Conservation (phyloP, 2,888 invertebrate genomes). For the Tetragonisca angustula region DNA sequence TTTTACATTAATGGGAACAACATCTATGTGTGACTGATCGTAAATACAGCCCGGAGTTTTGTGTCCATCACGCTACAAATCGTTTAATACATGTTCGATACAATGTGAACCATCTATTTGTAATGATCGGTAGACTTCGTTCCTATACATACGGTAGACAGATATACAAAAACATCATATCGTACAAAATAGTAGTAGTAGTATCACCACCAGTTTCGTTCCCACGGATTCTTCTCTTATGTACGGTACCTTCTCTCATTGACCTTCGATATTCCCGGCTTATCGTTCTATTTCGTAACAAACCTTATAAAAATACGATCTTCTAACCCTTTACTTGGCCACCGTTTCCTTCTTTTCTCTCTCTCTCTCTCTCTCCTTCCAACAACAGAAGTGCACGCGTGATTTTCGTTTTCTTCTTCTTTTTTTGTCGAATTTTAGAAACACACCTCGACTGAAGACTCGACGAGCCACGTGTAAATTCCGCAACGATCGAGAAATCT, state of each 20-base stretch:
- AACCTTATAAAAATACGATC: slow-evolving; percentile 35
- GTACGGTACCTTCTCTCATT: slow-evolving; percentile 46
- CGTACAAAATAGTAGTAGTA: slow-evolving; percentile 80
- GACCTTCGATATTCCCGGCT: slow-evolving; percentile 13
- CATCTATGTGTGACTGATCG: slow-evolving; percentile 73
- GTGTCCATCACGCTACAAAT: slow-evolving; percentile 64
- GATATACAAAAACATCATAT: slow-evolving; percentile 81
- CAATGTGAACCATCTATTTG: slow-evolving; percentile 56
- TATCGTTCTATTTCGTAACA: slow-evolving; percentile 2
- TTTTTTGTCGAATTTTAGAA: neutral
- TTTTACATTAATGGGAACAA: slow-evolving; percentile 75
- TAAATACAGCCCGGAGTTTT: slow-evolving; percentile 55
- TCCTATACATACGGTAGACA: slow-evolving; percentile 74
- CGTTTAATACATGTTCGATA: slow-evolving; percentile 63
- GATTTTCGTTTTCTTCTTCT: neutral
- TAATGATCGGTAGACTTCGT: slow-evolving; percentile 63
- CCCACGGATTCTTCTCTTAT: slow-evolving; percentile 55
- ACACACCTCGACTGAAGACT: neutral
- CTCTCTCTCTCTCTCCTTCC: neutral
- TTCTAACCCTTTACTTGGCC: slow-evolving; percentile 39
- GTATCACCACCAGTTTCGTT: slow-evolving; percentile 65
- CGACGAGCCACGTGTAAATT: neutral
- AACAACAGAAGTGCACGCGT: too few species aligned
- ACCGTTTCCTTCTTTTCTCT: neutral
- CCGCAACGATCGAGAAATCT: too few species aligned